Conservation (phyloP, 2,888 invertebrate species). For the Operophtera brumata region DNA sequence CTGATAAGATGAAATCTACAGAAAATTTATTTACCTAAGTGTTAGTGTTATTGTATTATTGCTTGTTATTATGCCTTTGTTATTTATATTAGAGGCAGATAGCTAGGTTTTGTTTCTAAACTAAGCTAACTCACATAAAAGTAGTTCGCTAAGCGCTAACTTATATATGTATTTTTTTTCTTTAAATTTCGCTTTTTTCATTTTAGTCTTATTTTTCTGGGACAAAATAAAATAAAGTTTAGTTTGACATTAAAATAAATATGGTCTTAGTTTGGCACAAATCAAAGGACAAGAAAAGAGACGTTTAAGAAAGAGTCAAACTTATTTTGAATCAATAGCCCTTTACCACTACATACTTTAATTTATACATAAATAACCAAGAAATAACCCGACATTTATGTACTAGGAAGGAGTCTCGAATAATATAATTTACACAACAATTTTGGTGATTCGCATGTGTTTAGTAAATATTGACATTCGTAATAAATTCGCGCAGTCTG, state of each 20-base stretch:
- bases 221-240: not conserved
- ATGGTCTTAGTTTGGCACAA: too few species aligned
- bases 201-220: not conserved
- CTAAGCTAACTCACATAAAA: not conserved
- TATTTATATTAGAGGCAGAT: not conserved
- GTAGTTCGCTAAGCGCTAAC: slow-evolving; percentile 2
- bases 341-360: too few species aligned
- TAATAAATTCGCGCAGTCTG: slow-evolving; percentile 58
- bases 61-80: not conserved
- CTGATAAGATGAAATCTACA: not conserved
- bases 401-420: not conserved
- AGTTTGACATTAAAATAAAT: too few species aligned
- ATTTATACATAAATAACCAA: too few species aligned
- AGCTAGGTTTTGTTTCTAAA: not conserved
- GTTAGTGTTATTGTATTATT: not conserved
- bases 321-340: too few species aligned
- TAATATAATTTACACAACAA: not conserved
- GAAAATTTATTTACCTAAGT: not conserved
- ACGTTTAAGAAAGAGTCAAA: too few species aligned
- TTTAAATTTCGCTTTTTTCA: not conserved
- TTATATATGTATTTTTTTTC: not conserved
- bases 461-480: slow-evolving; percentile 36
- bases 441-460: not conserved
- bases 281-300: not conserved
- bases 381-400: not conserved